Evolutionary conservation across 2,888 invertebrate species (phyloP), one percentile per base, ranked within the genome.

Genomic region (Hypolimnas misippus): DNA sequence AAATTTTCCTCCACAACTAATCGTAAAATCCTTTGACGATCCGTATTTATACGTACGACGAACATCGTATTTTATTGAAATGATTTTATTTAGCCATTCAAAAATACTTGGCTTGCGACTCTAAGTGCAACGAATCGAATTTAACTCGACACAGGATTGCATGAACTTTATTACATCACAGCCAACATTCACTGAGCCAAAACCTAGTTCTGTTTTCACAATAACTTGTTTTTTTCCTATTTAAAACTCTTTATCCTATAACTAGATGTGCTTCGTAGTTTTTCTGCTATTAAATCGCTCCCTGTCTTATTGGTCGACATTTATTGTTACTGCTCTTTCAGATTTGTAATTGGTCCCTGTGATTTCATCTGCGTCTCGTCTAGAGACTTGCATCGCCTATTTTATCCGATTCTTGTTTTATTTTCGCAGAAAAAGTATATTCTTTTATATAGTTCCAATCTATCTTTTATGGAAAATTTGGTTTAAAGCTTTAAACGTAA

Each of bases 81-180:
- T 79, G 82, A 81, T 79, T 84, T 78, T 82, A 82, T 86, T 83
- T 84, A 83, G 73, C 72, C 77, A 75, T 72, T 78, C 74, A 74
- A 17, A 63, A 67, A 65, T 67, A 63, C 64, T 66, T 67, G 62
- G 60, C 69, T 69, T 72, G 73, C 63, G 70, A 72, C 72, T 73
- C 66, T 72, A 76, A 79, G 77, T 82, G 82, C 82, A 82, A 66
- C 74, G 81, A 84, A 82, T 83, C 76, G 82, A 78, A 82, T 79
- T 78, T 74, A 74, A 81, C 79, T 81, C 79, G 81, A 84, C 83
- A 76, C 67, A 73, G 76, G 75, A 83, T 77, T 67, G 81, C 78
- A 83, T 78, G 73, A 74, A 84, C 83, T 86, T 81, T 85, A 87
- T 84, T 82, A 81, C 78, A 70, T 75, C 73, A 71, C 71, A 71